Evolutionary conservation across 2,888 invertebrate genomes (phyloP), one percentile per base, ranked within the genome.

Genomic region (Epistrophella euchroma): DNA sequence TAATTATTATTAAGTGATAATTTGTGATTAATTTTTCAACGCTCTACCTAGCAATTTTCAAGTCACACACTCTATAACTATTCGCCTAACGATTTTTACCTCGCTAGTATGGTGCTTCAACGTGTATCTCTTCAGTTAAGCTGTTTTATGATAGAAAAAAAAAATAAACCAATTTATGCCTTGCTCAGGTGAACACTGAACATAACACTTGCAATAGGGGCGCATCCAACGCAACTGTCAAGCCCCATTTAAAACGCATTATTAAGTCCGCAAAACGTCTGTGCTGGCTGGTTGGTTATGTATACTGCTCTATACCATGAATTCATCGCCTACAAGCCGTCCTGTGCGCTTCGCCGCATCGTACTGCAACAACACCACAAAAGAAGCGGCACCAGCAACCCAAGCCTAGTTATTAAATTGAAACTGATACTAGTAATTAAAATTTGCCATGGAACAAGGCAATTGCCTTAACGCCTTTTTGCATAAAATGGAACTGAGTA

Each of bases 361-460:
- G 22, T 15, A 19, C 28, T 28, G 32, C 25, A 32, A 22, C 9
- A 37, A 0, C 28, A 22, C 71, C 72, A 70, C 76, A 85, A 85
- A 85, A 85, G 76, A 80, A 70, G 56, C 76, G 82, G 37, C 86
- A 13, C 66, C 37, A 52, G 62, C 62, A 81, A 62, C 45, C 28
- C 52, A 56, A 81, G 81, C 81, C 74, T 86, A 77, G 86, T 86
- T 86, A 86, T 86, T 86, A 86, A 82, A 82, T 82, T 82, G 82
- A 82, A 86, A 86, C 86, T 86, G 86, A 86, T 82, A 74, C 82
- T 73, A 82, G 86, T 82, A 86, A 86, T 86, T 86, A 86, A 86
- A 86, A 78, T 82, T 82, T 82, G 77, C 86, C 86, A 82, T 77
- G 82, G 70, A 86, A 78, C 81, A 82, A 77, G 77, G 77, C 82